Base-by-base conservation (phyloP, 2,113 vertebrate genomes). In the Hippocampus barbouri region DNA sequence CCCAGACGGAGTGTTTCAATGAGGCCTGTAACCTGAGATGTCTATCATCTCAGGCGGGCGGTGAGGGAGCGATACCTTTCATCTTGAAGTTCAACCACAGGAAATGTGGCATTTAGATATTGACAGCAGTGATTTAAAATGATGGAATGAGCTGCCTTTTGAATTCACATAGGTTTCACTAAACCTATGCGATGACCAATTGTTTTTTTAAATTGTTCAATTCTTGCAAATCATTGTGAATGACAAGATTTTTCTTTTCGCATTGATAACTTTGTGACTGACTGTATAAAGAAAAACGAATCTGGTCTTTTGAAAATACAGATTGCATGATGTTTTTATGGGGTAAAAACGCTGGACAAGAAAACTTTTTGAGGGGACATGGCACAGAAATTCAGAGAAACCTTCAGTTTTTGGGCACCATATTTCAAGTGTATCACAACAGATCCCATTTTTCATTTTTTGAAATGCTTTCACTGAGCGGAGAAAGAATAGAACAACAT, bases 21-120 rank as follows among this genome's bases (percentile, higher is more conserved):
- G 70, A 88, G 73, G 73, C 84, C 74, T 78, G 91, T 84, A 93
- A 93, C 81, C 78, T 81, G 90, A 93, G 91, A 88, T 79, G 87
- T 79, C 70, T 85, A 78, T 80, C 83, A 89, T 73, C 77, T 75
- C 78, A 73, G 75, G 64, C 25, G 18, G 75, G 78, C 77, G 40
- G 72, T 68, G 71, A 82, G 83, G 81, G 78, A 74, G 77, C 65
- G 20, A n/a, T 82, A 83, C 74, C 87, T 90, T 90, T 91, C 82
- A 87, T 89, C 87, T 85, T 83, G 75, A 92, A 86, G 84, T 91
- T 91, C 84, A 88, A 68, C 71, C 78, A 86, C 85, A 90, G 88
- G 88, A 90, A 91, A 85, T 15, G 70, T 69, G 78, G 80, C 83
- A 81, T 82, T 67, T 81, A 76, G 81, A 81, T 81, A 81, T 78